These are phyloP conservation scores for Netelia fuscicornis DNA, from an alignment of 2,888 invertebrate species.

Conservation along the genomic window DNA sequence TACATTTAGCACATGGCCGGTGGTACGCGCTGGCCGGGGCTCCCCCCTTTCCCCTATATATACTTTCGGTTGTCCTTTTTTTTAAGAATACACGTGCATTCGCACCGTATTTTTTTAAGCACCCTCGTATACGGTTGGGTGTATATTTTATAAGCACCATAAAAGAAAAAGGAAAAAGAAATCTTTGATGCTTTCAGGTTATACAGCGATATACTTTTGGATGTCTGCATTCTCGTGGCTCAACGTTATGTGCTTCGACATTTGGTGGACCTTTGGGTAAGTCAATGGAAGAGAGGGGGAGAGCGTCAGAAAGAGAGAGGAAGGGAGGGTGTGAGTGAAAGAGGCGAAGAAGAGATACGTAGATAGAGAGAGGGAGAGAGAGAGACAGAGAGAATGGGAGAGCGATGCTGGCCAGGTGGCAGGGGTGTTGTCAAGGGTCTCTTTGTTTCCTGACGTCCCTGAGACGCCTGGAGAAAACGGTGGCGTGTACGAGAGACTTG, in stretches of 20 bases:
- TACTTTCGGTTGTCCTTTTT: no score
- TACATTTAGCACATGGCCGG: no score
- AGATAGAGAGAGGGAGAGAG: not conserved
- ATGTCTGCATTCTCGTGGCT: slow-evolving; percentile 91
- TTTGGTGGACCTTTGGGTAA: slow-evolving; percentile 93
- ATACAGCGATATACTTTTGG: slow-evolving; percentile 89
- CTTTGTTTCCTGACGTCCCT: slow-evolving; percentile 38
- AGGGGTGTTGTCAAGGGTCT: slow-evolving; percentile 27
- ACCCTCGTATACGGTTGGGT: no score
- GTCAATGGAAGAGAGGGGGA: slow-evolving; percentile 77
- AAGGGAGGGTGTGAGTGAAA: not conserved
- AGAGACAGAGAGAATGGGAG: slow-evolving; percentile 9
- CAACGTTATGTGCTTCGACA: slow-evolving; percentile 93
- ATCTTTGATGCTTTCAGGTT: slow-evolving; percentile 86
- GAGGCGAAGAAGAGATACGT: not conserved
- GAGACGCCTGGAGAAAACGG: slow-evolving; percentile 33
- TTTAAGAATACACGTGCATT: no score
- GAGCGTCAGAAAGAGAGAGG: not conserved
- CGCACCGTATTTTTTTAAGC: no score
- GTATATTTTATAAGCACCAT: no score
- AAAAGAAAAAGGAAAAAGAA: not conserved
- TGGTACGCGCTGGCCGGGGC: no score
- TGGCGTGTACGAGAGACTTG: slow-evolving; percentile 14
- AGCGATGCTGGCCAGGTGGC: not conserved
- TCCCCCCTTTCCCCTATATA: no score